These are phyloP conservation scores for Heliconius aoede DNA, from an alignment of 2,888 invertebrate genomes.

Conservation along the genomic window DNA sequence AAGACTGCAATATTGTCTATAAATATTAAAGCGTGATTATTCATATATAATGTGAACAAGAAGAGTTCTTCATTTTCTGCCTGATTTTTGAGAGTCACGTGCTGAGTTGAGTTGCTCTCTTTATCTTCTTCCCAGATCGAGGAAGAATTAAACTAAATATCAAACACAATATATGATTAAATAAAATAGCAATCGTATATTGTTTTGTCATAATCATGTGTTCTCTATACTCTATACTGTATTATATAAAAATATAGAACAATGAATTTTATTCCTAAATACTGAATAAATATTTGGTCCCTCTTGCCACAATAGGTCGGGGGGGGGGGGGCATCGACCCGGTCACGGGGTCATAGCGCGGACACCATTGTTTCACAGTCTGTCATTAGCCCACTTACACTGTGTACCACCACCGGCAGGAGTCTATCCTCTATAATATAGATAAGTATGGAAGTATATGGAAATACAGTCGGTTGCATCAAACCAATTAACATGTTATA, in stretches of 20 bases:
- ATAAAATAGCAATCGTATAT: not conserved
- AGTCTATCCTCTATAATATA: constrained; percentile 6
- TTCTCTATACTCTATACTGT: no score
- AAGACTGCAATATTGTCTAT: not conserved
- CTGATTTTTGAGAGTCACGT: not conserved
- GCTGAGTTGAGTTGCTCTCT: not conserved
- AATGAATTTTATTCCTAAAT: not conserved
- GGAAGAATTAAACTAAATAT: no score
- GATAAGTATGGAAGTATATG: not conserved
- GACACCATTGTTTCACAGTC: constrained; percentile 52
- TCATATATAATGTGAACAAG: not conserved
- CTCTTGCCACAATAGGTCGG: constrained; percentile 53
- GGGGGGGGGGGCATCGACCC: constrained; percentile 65
- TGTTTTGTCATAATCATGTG: no score
- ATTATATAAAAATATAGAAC: no score
- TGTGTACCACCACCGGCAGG: constrained; percentile 17
- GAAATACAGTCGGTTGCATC: no score
- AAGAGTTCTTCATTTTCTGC: no score
- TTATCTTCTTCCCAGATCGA: no score
- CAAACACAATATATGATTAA: not conserved
- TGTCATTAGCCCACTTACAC: constrained; percentile 47
- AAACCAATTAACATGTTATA: no score
- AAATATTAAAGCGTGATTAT: no score
- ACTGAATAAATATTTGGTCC: constrained; percentile 25
- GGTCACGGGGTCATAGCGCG: constrained; percentile 70